Evolutionary conservation across 2,888 invertebrate species (phyloP).

Genomic region (Erannis defoliaria): DNA sequence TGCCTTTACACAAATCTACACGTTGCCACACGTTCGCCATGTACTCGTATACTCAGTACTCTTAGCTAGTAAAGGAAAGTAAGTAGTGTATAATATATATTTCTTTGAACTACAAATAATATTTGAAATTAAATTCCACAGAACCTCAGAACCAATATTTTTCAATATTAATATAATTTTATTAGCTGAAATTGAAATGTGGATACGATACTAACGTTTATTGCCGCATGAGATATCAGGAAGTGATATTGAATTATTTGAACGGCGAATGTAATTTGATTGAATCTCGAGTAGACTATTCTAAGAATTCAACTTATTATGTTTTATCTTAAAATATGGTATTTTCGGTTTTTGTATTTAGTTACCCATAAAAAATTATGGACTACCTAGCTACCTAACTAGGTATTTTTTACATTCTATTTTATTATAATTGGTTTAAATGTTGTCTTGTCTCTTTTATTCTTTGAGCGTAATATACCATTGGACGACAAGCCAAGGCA

Average conservation of each 20-base stretch:
- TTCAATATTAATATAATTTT: constrained; percentile 21
- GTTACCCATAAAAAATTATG: too few relatives aligned
- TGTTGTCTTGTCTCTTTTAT: too few relatives aligned
- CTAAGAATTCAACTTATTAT: neutral
- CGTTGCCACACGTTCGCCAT: too few relatives aligned
- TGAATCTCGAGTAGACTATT: constrained; percentile 21
- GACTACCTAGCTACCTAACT: too few relatives aligned
- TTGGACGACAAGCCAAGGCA: too few relatives aligned
- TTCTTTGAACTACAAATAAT: neutral
- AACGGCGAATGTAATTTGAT: constrained; percentile 22
- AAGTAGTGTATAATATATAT: neutral
- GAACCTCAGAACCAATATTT: constrained; percentile 8
- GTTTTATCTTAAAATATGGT: too few relatives aligned
- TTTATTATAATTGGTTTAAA: too few relatives aligned
- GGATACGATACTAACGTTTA: constrained; percentile 36
- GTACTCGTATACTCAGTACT: too few relatives aligned
- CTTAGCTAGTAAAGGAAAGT: neutral
- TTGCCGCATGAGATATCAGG: constrained; percentile 39
- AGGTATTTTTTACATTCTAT: too few relatives aligned
- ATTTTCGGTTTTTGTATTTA: neutral
- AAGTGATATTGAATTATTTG: constrained; percentile 49
- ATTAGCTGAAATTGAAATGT: constrained; percentile 40
- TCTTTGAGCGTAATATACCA: too few relatives aligned
- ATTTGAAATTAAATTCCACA: constrained; percentile 21
- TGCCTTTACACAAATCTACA: too few relatives aligned